These are phyloP conservation scores for Paracentrotus lividus DNA, from an alignment of 53 echinoderm and acorn worm genomes.

Conservation along the genomic window DNA sequence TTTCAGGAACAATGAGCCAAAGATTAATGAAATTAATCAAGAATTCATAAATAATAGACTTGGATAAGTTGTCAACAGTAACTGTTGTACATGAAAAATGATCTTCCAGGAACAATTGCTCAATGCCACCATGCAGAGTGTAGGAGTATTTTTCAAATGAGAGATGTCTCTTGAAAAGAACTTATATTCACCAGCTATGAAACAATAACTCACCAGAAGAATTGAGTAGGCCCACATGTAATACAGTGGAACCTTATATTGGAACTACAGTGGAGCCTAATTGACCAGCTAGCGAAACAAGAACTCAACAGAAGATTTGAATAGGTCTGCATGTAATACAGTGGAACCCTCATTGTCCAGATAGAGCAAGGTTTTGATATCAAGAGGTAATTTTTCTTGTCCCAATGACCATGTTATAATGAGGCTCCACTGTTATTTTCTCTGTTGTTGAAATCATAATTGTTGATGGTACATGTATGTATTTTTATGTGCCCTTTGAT, in stretches of 20 bases:
- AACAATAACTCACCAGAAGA: too few species aligned
- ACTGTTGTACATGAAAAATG: neutral
- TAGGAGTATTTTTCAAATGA: neutral
- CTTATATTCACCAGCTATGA: too few species aligned
- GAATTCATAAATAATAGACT: too few species aligned
- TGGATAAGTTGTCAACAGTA: too few species aligned
- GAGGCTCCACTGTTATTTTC: too few species aligned
- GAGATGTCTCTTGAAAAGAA: slow-evolving; percentile 27
- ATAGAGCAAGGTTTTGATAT: too few species aligned
- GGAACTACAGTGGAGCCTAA: slow-evolving; percentile 11
- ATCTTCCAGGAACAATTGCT: neutral
- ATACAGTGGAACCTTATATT: too few species aligned
- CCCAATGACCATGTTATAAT: too few species aligned
- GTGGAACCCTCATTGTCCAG: too few species aligned
- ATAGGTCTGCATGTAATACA: neutral
- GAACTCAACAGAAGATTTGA: slow-evolving; percentile 4
- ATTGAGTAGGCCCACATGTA: too few species aligned
- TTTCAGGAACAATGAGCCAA: neutral
- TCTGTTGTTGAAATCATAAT: slow-evolving; percentile 20
- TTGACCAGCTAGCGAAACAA: slow-evolving; percentile 21
- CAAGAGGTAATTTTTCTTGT: too few species aligned
- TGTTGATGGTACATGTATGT: neutral
- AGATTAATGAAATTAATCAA: too few species aligned
- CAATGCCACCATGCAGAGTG: neutral
- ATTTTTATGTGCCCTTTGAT: neutral